A percentile compares a stretch with the other conserved stretches of the same genome.
Conservation (phyloP, 2,888 invertebrate genomes). For the Athripsodes cinereus region DNA sequence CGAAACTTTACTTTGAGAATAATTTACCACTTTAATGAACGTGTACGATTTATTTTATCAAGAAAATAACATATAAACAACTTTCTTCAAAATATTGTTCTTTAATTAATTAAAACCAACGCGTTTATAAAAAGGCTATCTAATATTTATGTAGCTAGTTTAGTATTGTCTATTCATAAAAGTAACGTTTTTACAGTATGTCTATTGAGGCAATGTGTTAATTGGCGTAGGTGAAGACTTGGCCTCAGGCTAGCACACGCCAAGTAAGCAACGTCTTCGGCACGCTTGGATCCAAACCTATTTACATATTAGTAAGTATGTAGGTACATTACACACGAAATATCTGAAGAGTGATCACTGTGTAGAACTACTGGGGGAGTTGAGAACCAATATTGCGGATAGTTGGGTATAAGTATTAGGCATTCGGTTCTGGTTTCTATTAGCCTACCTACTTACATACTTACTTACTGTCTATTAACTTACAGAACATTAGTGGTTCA, state of each 20-base stretch:
- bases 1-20: neutral
- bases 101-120: neutral
- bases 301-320: conserved; percentile 19
- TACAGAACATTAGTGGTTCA: conserved; percentile 1
- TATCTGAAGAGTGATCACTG: conserved; percentile 14
- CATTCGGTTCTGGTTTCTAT: no score
- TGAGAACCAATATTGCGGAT: neutral
- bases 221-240: conserved; percentile 1
- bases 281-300: conserved; percentile 15
- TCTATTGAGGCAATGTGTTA: neutral
- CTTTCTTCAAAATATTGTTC: neutral
- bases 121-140: neutral
- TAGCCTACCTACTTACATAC: no score
- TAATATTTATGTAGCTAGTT: no score
- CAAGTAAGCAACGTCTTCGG: conserved; percentile 17
- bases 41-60: neutral
- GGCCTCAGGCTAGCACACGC: conserved; percentile 17
- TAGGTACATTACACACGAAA: conserved; percentile 17
- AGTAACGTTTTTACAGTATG: no score
- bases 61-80: neutral
- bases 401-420: neutral
- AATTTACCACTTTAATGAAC: neutral
- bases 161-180: neutral
- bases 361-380: neutral
- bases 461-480: neutral